A percentile compares a stretch with the other conserved stretches of the same genome.
Evolutionary conservation across 2,888 invertebrate species (phyloP).

Genomic region (Chrysotoxum bicinctum): DNA sequence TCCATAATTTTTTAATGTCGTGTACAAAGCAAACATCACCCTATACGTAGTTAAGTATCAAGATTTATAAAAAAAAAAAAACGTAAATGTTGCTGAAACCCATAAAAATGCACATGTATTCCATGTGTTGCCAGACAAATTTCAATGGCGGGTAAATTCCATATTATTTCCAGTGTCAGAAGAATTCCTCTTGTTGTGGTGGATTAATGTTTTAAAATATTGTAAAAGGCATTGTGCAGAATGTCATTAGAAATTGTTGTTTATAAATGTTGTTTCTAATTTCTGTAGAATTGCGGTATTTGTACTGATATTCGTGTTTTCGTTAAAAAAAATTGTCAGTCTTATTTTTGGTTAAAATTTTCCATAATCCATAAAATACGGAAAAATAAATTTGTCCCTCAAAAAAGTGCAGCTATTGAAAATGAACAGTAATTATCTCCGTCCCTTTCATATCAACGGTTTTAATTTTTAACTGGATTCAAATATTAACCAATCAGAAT

Average conservation of each 20-base stretch:
- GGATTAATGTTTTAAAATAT: constrained; percentile 55
- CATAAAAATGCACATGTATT: constrained; percentile 47
- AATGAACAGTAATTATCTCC: neutral
- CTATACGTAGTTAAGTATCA: too few relatives aligned
- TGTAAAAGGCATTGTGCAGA: constrained; percentile 1
- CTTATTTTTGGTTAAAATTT: neutral
- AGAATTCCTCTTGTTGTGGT: constrained; percentile 28
- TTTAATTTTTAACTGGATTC: neutral
- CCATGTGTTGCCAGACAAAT: constrained; percentile 64
- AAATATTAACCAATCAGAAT: constrained; percentile 64
- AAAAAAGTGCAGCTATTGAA: constrained; percentile 1
- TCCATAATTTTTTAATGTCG: too few relatives aligned
- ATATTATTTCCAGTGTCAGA: constrained; percentile 49
- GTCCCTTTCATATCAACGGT: constrained; percentile 35
- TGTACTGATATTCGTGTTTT: neutral
- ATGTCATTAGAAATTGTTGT: neutral
- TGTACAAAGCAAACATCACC: constrained; percentile 3
- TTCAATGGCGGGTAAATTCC: constrained; percentile 60
- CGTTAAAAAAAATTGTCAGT: neutral
- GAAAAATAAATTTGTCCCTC: neutral
- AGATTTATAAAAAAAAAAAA: neutral
- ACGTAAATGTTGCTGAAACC: constrained; percentile 40
- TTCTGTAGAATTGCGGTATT: neutral
- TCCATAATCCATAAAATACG: constrained; percentile 17
- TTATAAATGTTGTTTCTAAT: neutral